Base-by-base conservation (phyloP, 2,888 invertebrate genomes). In the Trissolcus brochymenae region DNA sequence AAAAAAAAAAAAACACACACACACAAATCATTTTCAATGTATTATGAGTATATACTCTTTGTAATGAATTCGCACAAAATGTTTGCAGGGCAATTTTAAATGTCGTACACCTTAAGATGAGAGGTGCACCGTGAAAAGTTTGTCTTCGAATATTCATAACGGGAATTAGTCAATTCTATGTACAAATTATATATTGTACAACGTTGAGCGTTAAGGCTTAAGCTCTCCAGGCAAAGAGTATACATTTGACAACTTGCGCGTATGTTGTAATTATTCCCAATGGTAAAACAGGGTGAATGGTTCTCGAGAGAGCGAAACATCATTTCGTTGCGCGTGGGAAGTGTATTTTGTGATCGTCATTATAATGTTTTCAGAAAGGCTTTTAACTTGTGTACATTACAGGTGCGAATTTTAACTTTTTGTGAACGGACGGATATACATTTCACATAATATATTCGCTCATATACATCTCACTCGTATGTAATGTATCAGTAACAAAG, bases 311-410 rank as follows among this genome's bases (percentile, higher is more conserved):
- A 59, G 17, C 16, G 64, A 25, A 57, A 29, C 25, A 19, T 65
- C 43, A 17, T 64, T 60, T 68, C 53, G 40, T 41, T 25, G 55
- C 29, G 46, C 41, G 17, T 46, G 43, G 11, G 9, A 46, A 40
- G 14, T 35, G 40, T 13, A 49, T 46, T 66, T 54, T 6, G 67
- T 60, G 49, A 59, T 75, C 46, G 21, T 64, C 59, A 54, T 71
- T 35, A 56, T 43, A 11, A 35, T 62, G 57, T 72, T 59, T 72
- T 67, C 60, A 66, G 54, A 57, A 67, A 59, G n/a, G 57, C 64
- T 53, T 76, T 65, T 71, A 61, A 40, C 29, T 67, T 35, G 49
- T 67, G 66, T 72, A 60, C 59, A 64, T 59, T 72, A 59, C 51
- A 61, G 54, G 76, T 76, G 62, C 55, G 66, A 68, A 68, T 57